Base-by-base conservation (phyloP, 2,888 invertebrate species). In the Lomographa bimaculata region DNA sequence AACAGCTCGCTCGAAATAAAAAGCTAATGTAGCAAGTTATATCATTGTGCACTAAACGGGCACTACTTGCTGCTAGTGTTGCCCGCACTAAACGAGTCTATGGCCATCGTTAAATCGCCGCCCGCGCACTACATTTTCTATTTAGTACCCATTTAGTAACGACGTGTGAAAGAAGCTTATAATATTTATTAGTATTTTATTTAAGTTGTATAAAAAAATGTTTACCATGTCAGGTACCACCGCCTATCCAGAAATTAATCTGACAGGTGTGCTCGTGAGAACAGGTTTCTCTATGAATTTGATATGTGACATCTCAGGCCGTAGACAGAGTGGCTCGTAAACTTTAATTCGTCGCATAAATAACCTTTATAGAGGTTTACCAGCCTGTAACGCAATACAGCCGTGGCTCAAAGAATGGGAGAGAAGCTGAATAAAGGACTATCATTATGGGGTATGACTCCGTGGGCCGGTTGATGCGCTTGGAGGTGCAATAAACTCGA, bases 271-370 rank as follows among this genome's bases (percentile, higher is more conserved):
- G 67, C 50, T 63, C 66, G 63, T 67, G 67, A 62, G 70, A 78
- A 79, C 76, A 36, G 56, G 78, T 76, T 71, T 61, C 58, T 56
- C 64, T 62, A 67, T 63, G 66, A 71, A 74, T 79, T 79, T 78
- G 76, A 79, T 78, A 79, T 77, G 79, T 77, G 79, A 77, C 79
- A 73, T 67, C 66, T 48, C 54, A 58, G 57, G 57, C 58, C 65
- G 71, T 64, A 82, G 81, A 80, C 80, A 65, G 69, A 71, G 74
- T 65, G 80, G 67, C 77, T 79, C 73, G 75, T 74, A 77, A 77
- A 79, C 44, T 74, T 80, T 77, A 81, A 82, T 82, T 77, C 70
- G 71, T 72, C 57, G 68, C 71, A 81, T 83, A 81, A 75, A 81
- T 81, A 75, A 80, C 73, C 64, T 62, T 66, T 64, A 69, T 64